Base-by-base conservation (phyloP, 2,113 vertebrate species). In the Oceanodroma tethys region DNA sequence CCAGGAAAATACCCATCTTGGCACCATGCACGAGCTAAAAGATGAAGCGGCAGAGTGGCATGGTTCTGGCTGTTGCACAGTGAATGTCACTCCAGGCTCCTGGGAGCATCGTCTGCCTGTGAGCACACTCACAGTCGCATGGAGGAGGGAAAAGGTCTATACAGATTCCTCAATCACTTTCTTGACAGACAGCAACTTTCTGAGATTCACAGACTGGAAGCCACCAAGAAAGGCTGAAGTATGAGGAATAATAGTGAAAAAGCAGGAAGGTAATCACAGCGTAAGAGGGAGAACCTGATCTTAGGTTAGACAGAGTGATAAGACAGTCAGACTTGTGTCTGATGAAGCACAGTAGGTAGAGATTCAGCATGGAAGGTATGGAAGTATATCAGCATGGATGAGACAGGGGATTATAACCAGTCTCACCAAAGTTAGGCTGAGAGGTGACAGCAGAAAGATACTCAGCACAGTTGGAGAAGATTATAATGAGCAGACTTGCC, bases 401-500 rank as follows among this genome's bases (percentile, higher is more conserved):
- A 95, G 53, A 47, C n/a, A 87, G 43, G 17, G 58, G 42, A 88
- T 81, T 96, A 63, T 43, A 88, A 70, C 25, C 18, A 27, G 36
- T 65, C 66, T 90, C 62, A 80, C 82, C 68, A 67, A 93, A 96
- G 65, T 86, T 81, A 71, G 80, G 48, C 75, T 47, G 68, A 74
- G 88, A 66, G 43, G 43, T 92, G 84, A 95, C 73, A 94, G 86
- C 52, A 78, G 72, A 84, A 97, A 68, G 82, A 90, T 83, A 91
- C 78, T 89, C 80, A 70, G 93, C 94, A 93, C 92, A 86, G 67
- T 58, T 93, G 84, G 87, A 94, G 78, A 75, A 97, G 66, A 92
- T 93, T 73, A 88, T 92, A 97, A 97, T 81, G 47, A 95, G 92
- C 83, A 94, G 82, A 65, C 52, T 89, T 95, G 84, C 73, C 78